These are phyloP conservation scores for Python bivittatus DNA, from an alignment of 2,113 vertebrate genomes.

Conservation along the genomic window DNA sequence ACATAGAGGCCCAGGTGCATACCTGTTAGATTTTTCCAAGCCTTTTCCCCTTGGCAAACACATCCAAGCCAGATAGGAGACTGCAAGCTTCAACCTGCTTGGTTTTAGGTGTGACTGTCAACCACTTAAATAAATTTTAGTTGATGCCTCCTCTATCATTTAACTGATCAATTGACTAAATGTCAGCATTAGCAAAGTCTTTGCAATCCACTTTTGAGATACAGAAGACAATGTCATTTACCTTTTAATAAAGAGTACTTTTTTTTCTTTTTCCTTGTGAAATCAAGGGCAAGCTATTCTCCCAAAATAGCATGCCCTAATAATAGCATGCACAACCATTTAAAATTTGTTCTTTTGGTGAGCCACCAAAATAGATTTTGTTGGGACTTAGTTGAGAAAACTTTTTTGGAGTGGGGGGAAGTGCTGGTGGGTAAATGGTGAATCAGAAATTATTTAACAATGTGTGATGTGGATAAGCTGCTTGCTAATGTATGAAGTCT, in stretches of 20 bases:
- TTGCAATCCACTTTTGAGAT: neutral
- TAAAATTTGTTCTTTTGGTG: neutral
- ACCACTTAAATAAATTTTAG: neutral
- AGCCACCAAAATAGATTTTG: neutral
- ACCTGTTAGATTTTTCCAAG: neutral
- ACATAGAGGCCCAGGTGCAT: conserved; percentile 26
- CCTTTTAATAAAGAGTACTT: neutral
- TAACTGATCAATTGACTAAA: neutral
- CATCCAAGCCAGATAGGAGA: neutral
- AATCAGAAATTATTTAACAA: neutral
- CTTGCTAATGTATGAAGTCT: neutral
- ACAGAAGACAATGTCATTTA: neutral
- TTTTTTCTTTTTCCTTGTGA: neutral
- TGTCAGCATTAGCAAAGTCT: neutral
- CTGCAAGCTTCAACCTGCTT: conserved; percentile 16
- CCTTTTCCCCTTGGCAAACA: neutral
- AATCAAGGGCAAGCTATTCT: neutral
- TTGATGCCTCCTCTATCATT: neutral
- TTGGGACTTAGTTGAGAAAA: neutral
- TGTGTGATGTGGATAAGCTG: neutral
- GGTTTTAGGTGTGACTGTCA: neutral
- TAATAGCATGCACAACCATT: neutral
- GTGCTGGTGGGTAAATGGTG: neutral
- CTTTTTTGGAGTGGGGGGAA: neutral
- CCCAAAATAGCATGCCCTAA: neutral